These are phyloP conservation scores for Emys orbicularis DNA, from an alignment of 2,797 vertebrate genomes.

Conservation along the genomic window DNA sequence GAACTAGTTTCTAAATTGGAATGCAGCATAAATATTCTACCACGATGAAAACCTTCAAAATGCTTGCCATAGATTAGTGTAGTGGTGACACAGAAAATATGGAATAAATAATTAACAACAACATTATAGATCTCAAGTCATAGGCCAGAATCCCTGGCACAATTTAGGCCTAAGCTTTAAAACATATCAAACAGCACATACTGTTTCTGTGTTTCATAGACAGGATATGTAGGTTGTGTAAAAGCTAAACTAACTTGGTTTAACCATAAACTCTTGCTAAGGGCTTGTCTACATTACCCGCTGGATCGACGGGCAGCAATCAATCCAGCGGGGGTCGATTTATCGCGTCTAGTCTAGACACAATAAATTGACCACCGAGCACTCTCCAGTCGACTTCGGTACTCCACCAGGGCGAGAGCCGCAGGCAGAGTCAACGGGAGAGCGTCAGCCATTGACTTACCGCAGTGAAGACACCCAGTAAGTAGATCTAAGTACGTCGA, in stretches of 20 bases:
- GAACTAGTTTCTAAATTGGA: background rate
- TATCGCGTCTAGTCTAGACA: no score
- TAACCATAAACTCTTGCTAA: slow-evolving; percentile 16
- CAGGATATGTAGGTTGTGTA: background rate
- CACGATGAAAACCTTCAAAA: background rate
- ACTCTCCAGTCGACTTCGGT: no score
- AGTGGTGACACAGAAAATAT: background rate
- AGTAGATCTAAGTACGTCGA: no score
- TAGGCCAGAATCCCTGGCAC: background rate
- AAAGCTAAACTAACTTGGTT: slow-evolving; percentile 13
- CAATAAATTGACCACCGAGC: no score
- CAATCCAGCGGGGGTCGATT: no score
- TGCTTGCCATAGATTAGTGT: background rate
- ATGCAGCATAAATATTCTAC: background rate
- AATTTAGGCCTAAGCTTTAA: slow-evolving; percentile 41
- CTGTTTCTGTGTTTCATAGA: slow-evolving; percentile 1
- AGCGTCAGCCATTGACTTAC: no score
- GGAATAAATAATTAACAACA: slow-evolving; percentile 29
- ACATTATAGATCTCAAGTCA: slow-evolving; percentile 12
- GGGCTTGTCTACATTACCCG: no score
- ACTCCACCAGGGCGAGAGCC: no score
- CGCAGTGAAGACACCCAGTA: no score
- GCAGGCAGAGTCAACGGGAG: no score
- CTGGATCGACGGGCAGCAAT: no score
- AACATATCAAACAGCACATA: slow-evolving; percentile 11